Base-by-base conservation (phyloP, 53 echinoderm and acorn worm genomes). In the Temnopleurus reevesii region DNA sequence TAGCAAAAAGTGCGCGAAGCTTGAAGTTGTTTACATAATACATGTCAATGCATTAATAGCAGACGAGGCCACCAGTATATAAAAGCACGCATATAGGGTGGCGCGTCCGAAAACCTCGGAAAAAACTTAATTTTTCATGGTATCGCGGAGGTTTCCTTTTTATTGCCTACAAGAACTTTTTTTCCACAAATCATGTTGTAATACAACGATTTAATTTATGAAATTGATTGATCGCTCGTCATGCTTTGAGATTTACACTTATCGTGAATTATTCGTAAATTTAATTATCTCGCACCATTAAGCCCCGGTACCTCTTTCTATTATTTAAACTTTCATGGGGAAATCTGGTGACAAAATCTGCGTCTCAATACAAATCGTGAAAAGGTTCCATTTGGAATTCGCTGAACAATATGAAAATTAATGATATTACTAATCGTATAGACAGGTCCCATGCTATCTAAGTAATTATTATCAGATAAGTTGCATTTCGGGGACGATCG, bases 241-340 rank as follows among this genome's bases (percentile, higher is more conserved):
- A 79, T 28, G 29, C 46, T 25, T 21, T 27, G 28, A 46, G 79
- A 79, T 79, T 79, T 47, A 79, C 49, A 49, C 46, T 79, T 49
- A 49, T 79, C 46, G 18, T 49, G 49, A 9, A 79, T 79, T 47
- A 79, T 79, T 79, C 46, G 25, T 79, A 13, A 49, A 79, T 79
- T 79, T 79, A 79, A 79, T 79, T 79, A 79, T 49, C 49, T 79
- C 79, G 79, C 79, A 49, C 79, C 79, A 79, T 79, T 79, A 79
- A 13, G 17, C 79, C n/a, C 41, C n/a, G 38, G 12, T 13, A n/a
- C 34, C 71, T 71, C 41, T 41, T 34, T 71, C 41, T 41, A 71
- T 71, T 71, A 71, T 71, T 71, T 23, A 71, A 9, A 41, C 18
- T 71, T 71, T 38, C 23, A 71, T n/a, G 71, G 71, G n/a, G 41